Evolutionary conservation across 2,797 vertebrate genomes (phyloP).

Genomic region (Babyrousa celebensis): DNA sequence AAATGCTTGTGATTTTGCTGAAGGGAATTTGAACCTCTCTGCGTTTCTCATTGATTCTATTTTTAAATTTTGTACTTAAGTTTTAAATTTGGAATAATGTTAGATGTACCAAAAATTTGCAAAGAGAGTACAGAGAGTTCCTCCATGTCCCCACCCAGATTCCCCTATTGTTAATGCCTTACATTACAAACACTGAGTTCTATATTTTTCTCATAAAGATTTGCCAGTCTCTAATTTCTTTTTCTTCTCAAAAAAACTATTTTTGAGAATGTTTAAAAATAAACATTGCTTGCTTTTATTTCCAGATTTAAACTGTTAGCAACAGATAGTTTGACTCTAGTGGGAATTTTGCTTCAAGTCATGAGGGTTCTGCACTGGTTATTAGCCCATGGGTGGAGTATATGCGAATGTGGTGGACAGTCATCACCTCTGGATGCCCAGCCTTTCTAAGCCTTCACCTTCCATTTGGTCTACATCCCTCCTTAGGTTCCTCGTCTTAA

Average conservation of each 20-base stretch:
- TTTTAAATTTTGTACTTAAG: background rate
- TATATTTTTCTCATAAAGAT: background rate
- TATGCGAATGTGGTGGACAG: background rate
- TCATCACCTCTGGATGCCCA: rapidly evolving
- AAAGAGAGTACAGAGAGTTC: background rate
- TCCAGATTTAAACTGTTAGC: background rate
- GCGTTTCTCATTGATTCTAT: background rate
- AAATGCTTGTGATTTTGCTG: background rate
- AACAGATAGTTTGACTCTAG: no score
- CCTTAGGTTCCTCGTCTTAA: background rate
- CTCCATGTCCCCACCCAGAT: background rate
- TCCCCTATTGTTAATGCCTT: background rate
- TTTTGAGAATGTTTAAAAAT: conserved; percentile 3
- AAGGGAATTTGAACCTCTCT: background rate
- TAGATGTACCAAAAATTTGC: background rate
- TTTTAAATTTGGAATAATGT: background rate
- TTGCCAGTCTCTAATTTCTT: background rate
- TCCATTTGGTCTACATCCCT: background rate
- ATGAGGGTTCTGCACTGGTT: no score
- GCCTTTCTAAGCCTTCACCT: background rate
- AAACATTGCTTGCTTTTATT: background rate
- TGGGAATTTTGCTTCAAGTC: no score
- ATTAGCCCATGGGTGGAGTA: no score
- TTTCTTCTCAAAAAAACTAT: background rate
- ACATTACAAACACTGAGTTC: background rate